Evolutionary conservation across 2,113 vertebrate genomes (phyloP).

Genomic region (Sylvia atricapilla): DNA sequence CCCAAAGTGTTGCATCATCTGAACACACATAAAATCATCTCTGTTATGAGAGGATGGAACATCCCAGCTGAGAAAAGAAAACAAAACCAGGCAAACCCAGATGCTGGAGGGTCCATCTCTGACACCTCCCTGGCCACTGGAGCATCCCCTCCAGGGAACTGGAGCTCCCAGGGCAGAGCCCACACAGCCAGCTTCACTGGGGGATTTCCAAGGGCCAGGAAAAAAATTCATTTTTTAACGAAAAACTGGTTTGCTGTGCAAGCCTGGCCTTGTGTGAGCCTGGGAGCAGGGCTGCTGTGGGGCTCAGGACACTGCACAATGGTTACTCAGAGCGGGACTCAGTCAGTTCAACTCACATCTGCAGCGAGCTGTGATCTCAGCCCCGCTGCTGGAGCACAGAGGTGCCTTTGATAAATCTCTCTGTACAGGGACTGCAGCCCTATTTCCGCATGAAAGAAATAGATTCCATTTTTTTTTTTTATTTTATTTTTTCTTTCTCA

Average conservation of each 20-base stretch:
- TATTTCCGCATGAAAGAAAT: constrained; percentile 7
- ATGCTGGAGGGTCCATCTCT: background rate
- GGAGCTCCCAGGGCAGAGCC: background rate
- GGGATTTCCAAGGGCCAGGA: background rate
- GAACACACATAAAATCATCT: background rate
- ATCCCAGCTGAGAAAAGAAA: background rate
- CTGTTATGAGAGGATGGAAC: accelerated
- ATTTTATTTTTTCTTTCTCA: background rate
- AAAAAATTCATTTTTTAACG: background rate
- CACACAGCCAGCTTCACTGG: background rate
- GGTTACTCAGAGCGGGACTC: background rate
- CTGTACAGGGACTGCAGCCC: background rate
- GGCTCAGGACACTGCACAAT: background rate
- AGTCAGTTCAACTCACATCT: background rate
- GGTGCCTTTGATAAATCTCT: constrained; percentile 42
- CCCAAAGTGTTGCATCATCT: background rate
- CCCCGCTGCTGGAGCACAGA: constrained; percentile 25
- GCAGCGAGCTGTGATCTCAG: constrained; percentile 31
- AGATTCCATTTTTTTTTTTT: background rate
- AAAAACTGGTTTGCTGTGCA: background rate
- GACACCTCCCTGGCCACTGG: background rate
- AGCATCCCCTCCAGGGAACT: background rate
- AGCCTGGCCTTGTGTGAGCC: background rate
- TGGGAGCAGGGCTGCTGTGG: background rate
- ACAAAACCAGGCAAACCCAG: background rate